Conservation (phyloP, 2,888 invertebrate genomes). For the Drosophila macrospina region DNA sequence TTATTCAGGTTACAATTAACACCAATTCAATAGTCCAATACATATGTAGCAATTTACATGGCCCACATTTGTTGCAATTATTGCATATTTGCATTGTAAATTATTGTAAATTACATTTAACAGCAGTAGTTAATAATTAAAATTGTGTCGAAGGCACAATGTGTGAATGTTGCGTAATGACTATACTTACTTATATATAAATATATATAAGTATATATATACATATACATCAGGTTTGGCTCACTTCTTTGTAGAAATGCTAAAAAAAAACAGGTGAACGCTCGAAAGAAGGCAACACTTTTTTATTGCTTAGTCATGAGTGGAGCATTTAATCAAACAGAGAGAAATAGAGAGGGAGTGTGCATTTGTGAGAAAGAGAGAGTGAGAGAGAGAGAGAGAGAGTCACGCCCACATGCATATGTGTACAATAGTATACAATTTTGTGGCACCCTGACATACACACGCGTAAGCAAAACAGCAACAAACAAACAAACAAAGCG, state of each 20-base stretch:
- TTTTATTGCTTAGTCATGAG: slow-evolving; percentile 31
- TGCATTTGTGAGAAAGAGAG: not conserved
- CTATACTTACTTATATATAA: too few species aligned
- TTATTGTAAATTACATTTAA: slow-evolving; percentile 30
- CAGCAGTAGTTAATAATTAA: slow-evolving; percentile 25
- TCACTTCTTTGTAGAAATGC: slow-evolving; percentile 1
- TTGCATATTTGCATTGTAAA: slow-evolving; percentile 29
- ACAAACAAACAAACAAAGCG: slow-evolving; percentile 47
- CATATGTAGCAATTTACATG: not conserved
- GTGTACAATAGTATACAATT: slow-evolving; percentile 47
- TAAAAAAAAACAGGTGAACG: slow-evolving; percentile 9
- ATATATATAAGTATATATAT: not conserved
- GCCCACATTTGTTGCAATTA: slow-evolving; percentile 20
- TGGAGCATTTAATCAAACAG: slow-evolving; percentile 20
- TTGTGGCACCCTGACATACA: slow-evolving; percentile 17
- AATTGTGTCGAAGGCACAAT: slow-evolving; percentile 15
- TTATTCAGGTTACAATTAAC: slow-evolving; percentile 1
- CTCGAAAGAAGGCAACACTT: slow-evolving; percentile 57
- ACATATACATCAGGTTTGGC: slow-evolving; percentile 5
- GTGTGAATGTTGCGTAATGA: slow-evolving; percentile 1
- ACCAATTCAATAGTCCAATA: slow-evolving; percentile 6
- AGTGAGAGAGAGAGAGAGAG: slow-evolving; percentile 6
- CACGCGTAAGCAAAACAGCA: slow-evolving; percentile 32
- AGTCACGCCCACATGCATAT: slow-evolving; percentile 44
- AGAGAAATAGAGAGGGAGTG: not conserved